Evolutionary conservation across 2,797 vertebrate genomes (phyloP).

Genomic region (Etheostoma nigrum): DNA sequence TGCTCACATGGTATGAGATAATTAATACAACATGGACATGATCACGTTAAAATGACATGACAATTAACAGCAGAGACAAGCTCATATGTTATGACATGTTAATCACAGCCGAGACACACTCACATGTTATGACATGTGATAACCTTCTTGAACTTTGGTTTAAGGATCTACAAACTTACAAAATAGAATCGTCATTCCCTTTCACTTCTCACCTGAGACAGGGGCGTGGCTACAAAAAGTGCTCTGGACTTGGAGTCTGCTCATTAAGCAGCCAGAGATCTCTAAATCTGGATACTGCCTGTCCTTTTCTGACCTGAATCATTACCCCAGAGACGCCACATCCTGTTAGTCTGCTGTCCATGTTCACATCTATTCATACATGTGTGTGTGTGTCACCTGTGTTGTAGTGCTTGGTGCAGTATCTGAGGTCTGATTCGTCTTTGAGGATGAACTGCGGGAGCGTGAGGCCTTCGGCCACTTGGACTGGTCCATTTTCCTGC

Average conservation of each 20-base stretch:
- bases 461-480: slow-evolving; percentile 96
- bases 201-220: neutral
- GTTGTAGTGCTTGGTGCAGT: slow-evolving; percentile 97
- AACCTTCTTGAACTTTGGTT: neutral
- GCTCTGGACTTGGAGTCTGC: neutral
- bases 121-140: no score
- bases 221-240: neutral
- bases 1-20: no score
- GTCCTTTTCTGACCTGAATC: slow-evolving; percentile 8
- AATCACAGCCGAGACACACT: no score
- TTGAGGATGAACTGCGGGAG: slow-evolving; percentile 97
- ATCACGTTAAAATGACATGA: no score
- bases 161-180: neutral
- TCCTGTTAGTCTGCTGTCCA: neutral
- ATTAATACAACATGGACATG: no score
- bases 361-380: neutral
- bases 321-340: slow-evolving; percentile 2
- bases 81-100: no score
- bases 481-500: slow-evolving; percentile 96
- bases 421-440: slow-evolving; percentile 95
- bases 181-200: neutral
- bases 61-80: no score
- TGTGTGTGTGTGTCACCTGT: slow-evolving; percentile 14
- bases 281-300: slow-evolving; percentile 27
- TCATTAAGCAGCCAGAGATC: neutral